Evolutionary conservation across 2,888 invertebrate genomes (phyloP).

Genomic region (Limnephilus marmoratus): DNA sequence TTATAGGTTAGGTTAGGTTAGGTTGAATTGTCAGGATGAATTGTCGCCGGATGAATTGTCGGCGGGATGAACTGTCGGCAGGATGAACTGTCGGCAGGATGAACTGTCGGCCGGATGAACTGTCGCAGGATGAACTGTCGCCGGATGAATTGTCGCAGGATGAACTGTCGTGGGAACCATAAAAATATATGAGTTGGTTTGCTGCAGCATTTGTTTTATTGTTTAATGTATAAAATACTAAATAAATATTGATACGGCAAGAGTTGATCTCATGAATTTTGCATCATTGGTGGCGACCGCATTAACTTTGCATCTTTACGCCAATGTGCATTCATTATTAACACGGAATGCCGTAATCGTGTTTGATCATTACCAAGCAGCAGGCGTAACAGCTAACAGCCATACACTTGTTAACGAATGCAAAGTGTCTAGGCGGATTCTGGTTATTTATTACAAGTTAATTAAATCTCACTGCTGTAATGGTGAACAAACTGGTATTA

Average conservation of each 20-base stretch:
- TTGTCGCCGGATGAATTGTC: too few relatives aligned
- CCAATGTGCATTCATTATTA: neutral
- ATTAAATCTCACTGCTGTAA: neutral
- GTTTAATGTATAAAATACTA: too few relatives aligned
- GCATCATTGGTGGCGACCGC: neutral
- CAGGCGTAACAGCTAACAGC: neutral
- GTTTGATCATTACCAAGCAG: constrained; percentile 3
- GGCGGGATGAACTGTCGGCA: too few relatives aligned
- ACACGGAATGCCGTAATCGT: neutral
- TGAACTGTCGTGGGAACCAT: too few relatives aligned
- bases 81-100: too few relatives aligned
- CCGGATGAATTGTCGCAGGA: too few relatives aligned
- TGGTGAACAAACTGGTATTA: neutral
- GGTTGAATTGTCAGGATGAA: too few relatives aligned
- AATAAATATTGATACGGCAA: neutral
- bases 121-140: too few relatives aligned
- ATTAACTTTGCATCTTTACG: neutral
- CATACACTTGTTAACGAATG: constrained; percentile 2
- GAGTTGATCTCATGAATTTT: neutral
- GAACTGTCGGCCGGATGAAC: too few relatives aligned
- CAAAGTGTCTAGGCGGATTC: neutral
- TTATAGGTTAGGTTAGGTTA: too few relatives aligned
- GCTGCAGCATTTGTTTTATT: too few relatives aligned
- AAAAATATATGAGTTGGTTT: too few relatives aligned
- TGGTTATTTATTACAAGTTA: constrained; percentile 11